A percentile compares a stretch with the other conserved stretches of the same genome.
Evolutionary conservation across 2,888 invertebrate species (phyloP).

Genomic region (Diadegma fenestrale): DNA sequence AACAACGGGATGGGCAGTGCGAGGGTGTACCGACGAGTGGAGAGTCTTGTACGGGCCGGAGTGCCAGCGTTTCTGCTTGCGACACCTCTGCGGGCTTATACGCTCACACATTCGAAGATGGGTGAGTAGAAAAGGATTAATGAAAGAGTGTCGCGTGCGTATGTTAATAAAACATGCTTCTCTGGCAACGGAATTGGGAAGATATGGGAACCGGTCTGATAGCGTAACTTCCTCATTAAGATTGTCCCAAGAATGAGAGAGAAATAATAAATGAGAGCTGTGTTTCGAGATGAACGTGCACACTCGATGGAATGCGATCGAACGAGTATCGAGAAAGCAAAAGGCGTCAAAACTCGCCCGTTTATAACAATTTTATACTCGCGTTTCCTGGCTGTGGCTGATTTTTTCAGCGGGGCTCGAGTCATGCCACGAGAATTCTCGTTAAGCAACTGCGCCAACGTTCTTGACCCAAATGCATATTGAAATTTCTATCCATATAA

Average conservation of each 20-base stretch:
- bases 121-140: conserved; percentile 75
- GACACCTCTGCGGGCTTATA: conserved; percentile 82
- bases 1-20: conserved; percentile 81
- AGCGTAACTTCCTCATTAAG: conserved; percentile 47
- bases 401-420: conserved; percentile 69
- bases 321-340: conserved; percentile 56
- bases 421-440: conserved; percentile 62
- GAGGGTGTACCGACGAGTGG: conserved; percentile 82
- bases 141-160: conserved; percentile 28
- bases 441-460: conserved; percentile 69
- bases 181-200: conserved; percentile 54
- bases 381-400: conserved; percentile 7
- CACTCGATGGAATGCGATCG: conserved; percentile 60
- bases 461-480: conserved; percentile 81
- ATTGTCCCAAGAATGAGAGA: conserved; percentile 35
- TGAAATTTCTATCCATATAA: conserved; percentile 23
- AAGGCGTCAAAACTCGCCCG: conserved; percentile 31
- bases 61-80: conserved; percentile 83
- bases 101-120: conserved; percentile 84
- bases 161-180: background rate
- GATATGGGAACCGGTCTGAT: conserved; percentile 58
- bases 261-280: background rate
- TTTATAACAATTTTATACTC: conserved; percentile 45
- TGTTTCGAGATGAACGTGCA: conserved; percentile 37
- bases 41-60: conserved; percentile 82